Evolutionary conservation across 1,140 invertebrate genomes (phyloP), one percentile per base, ranked within the genome.

Genomic region (Papilio polytes): DNA sequence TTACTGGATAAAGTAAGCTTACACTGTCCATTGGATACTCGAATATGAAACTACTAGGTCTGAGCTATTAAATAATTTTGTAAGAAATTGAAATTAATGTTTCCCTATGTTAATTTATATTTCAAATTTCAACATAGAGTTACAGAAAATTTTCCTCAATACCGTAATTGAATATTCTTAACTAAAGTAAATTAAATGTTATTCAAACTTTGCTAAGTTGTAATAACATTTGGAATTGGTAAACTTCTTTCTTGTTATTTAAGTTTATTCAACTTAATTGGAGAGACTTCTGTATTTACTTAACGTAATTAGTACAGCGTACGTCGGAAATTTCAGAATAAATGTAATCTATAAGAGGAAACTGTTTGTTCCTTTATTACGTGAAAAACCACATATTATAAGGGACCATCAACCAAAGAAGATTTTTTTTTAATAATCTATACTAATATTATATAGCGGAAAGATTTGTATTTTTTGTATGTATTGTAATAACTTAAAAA

Each of bases 121-220:
- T 70, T 70, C 63, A 26, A 70, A 70, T 26, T 20, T 63, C 63
- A 66, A 31, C 26, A 70, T 70, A 31, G 9, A 63, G 4, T 15
- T 13, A 70, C 12, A 63, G 8, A 63, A 48, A 56, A 15, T 31
- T 31, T 36, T 7, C 12, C 26, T 18, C 7, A 31, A 70, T 31
- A 7, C 7, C 15, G 63, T 70, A 15, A 70, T 15, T 31, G 26
- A 15, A 36, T 31, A 70, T 31, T 70, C 22, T 31, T 70, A 70
- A 36, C 3, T 70, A 70, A 70, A 70, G 13, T 70, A 70, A 31
- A 70, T 31, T 31, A 70, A 70, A 63, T 63, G 26, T 70, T 70
- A 15, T 70, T 26, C 20, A 70, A 31, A 26, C 8, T 63, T 26
- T 13, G 3, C 63, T 31, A 31, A 70, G 26, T 31, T 70, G 18